Evolutionary conservation across 2,888 invertebrate species (phyloP).

Genomic region (Sisyra nigra): DNA sequence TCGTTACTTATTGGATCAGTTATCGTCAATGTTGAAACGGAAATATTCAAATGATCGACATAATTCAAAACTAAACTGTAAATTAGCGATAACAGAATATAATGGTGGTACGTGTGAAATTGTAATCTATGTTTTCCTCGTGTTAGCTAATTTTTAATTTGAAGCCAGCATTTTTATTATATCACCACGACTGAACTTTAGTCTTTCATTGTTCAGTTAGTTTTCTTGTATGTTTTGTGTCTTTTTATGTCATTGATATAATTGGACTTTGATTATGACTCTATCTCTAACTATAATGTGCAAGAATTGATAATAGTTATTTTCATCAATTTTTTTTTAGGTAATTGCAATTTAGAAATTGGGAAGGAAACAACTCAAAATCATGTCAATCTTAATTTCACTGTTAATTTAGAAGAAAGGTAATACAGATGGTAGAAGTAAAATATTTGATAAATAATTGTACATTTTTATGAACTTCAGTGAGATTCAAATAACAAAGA

Average conservation of each 20-base stretch:
- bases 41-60: conserved; percentile 27
- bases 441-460: too few relatives aligned
- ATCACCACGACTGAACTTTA: background rate
- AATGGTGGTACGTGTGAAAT: conserved; percentile 28
- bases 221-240: too few relatives aligned
- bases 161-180: background rate
- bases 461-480: background rate
- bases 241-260: too few relatives aligned
- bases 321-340: too few relatives aligned
- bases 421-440: too few relatives aligned
- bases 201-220: too few relatives aligned
- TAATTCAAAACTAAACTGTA: conserved; percentile 41
- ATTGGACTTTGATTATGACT: too few relatives aligned
- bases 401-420: conserved; percentile 39
- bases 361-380: conserved; percentile 21
- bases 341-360: too few relatives aligned
- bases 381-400: conserved; percentile 43
- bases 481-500: conserved; percentile 27
- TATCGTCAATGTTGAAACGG: conserved; percentile 32
- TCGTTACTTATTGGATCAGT: conserved; percentile 40
- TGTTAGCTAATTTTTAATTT: background rate
- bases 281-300: too few relatives aligned
- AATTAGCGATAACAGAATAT: conserved; percentile 48
- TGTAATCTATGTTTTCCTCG: background rate
- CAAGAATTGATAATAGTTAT: too few relatives aligned